Conservation (phyloP, 2,113 vertebrate genomes). For the Aphelocoma coerulescens region DNA sequence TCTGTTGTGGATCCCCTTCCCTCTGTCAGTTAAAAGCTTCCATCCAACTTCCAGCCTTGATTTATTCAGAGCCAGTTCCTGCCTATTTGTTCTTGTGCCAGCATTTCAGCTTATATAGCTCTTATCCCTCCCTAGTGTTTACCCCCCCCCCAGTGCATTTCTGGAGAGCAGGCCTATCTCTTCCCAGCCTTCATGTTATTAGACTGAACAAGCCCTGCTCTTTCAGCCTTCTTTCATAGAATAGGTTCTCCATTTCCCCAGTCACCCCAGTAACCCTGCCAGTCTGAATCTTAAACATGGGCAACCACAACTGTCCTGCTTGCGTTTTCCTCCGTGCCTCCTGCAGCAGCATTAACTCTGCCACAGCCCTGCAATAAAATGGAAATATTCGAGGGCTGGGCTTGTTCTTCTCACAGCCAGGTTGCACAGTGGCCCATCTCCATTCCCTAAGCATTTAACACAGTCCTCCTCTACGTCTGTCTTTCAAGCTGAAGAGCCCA, state of each 20-base stretch:
- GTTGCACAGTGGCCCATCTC: background rate
- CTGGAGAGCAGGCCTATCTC: conserved; percentile 59
- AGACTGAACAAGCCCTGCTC: conserved; percentile 55
- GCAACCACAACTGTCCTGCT: background rate
- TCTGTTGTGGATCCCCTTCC: background rate
- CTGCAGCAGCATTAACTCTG: background rate
- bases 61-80: conserved; percentile 59
- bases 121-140: conserved; percentile 64
- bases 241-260: conserved; percentile 43
- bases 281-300: conserved; percentile 23
- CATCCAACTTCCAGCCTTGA: conserved; percentile 51
- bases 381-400: background rate
- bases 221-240: conserved; percentile 49
- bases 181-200: conserved; percentile 56
- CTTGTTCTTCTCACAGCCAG: background rate
- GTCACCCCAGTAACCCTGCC: conserved; percentile 30
- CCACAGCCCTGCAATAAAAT: background rate
- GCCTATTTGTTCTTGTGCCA: conserved; percentile 67
- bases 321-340: background rate
- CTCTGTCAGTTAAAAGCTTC: conserved; percentile 28
- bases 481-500: background rate
- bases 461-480: background rate
- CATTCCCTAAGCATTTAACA: background rate
- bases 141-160: background rate
- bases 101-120: conserved; percentile 63